Percentiles rank a stretch among this genome's conserved stretches.
phyloP scores from a whole-genome alignment of 2,888 invertebrate species.

The Congeria kusceri region DNA sequence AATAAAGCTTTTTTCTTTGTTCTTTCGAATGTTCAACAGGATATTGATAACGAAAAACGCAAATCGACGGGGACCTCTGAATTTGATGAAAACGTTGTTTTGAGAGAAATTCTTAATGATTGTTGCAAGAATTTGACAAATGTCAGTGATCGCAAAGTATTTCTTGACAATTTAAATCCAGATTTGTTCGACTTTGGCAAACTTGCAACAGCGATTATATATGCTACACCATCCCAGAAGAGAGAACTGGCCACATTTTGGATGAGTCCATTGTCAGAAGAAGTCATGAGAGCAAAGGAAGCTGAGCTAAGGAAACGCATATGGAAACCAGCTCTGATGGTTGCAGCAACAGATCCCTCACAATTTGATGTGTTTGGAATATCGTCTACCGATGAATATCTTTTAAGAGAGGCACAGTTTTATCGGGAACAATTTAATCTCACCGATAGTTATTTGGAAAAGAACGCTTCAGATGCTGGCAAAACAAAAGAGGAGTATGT shows the following conservation, averaged over 20 bases:
- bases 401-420: conserved; percentile 11
- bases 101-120: neutral
- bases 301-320: neutral
- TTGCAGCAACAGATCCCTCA: conserved; percentile 2
- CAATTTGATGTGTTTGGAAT: conserved; percentile 11
- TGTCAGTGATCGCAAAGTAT: neutral
- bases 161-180: conserved; percentile 2
- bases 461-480: neutral
- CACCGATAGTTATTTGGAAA: neutral
- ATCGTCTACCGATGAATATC: conserved; percentile 1
- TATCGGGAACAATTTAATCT: conserved; percentile 21
- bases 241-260: conserved; percentile 7
- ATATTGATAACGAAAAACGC: conserved; percentile 4
- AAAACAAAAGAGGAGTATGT: neutral
- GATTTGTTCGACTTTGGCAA: neutral
- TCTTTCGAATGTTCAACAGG: conserved; percentile 25
- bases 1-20: conserved; percentile 37
- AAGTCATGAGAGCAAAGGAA: neutral
- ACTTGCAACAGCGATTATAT: neutral
- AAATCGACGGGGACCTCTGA: neutral
- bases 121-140: neutral
- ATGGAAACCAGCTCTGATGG: neutral
- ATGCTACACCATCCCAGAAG: neutral
- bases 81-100: neutral
- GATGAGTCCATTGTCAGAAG: neutral